phyloP scores from a whole-genome alignment of 2,888 invertebrate genomes.

The Rhogogaster chlorosoma region DNA sequence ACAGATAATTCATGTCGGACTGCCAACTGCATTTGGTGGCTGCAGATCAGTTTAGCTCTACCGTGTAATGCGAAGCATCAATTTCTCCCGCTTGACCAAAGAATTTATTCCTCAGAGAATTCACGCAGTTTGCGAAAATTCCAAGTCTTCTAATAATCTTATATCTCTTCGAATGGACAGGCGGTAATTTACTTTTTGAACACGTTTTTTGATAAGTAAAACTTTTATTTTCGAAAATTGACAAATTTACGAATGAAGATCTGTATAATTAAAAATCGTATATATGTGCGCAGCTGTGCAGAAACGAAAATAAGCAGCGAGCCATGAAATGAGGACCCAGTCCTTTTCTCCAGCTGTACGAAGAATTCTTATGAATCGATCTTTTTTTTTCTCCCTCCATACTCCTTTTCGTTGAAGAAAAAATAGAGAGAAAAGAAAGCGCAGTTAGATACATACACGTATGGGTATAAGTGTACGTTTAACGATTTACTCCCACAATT shows the following conservation, averaged over 20 bases:
- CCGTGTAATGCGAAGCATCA: constrained; percentile 9
- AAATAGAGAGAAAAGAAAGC: not conserved
- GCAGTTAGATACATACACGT: not conserved
- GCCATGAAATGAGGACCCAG: not conserved
- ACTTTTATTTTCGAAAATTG: too few species aligned
- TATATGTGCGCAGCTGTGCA: not conserved
- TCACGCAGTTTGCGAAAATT: not conserved
- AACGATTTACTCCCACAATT: not conserved
- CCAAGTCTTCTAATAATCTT: too few species aligned
- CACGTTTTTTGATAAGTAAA: too few species aligned
- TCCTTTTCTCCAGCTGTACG: not conserved
- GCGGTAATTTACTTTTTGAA: too few species aligned
- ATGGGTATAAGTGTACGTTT: not conserved
- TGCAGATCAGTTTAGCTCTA: not conserved
- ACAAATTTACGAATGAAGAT: too few species aligned
- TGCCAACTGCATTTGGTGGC: not conserved
- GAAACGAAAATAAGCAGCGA: not conserved
- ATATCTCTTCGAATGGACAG: too few species aligned
- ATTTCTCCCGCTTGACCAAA: not conserved
- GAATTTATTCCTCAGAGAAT: not conserved
- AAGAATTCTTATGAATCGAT: not conserved
- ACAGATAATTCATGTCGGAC: not conserved
- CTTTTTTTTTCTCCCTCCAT: not conserved
- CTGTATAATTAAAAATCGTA: not conserved
- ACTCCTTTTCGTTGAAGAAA: not conserved